Evolutionary conservation across 1,140 invertebrate genomes (phyloP), one percentile per base, ranked within the genome.

Genomic region (Steinernema khuongi): DNA sequence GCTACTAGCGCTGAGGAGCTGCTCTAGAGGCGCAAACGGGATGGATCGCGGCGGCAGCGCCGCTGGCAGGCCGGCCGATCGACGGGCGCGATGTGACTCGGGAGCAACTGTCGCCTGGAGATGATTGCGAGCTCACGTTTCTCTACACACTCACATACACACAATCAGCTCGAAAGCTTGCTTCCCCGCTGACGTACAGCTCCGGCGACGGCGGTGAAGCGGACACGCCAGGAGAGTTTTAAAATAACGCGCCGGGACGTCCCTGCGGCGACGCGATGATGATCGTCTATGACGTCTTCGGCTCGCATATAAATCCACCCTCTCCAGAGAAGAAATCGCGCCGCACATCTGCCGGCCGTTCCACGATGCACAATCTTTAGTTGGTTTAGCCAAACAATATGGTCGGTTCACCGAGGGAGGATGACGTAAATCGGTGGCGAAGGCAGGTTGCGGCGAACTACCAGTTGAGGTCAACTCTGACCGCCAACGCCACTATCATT

Each of bases 91-190:
- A 11, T n/a, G 7, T 41, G 7, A 7, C 36, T 41, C 36, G 36
- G 50, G 26, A 60, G 50, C 50, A 60, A 60, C 50, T 60, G 50
- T 60, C 50, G 50, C 4, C 50, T 4, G 50, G 4, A 11, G 50
- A 60, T 26, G 50, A 60, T 60, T 60, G 50, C 26, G 50, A 60
- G 50, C 50, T 60, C 50, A 60, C 50, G 50, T 60, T 60, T 60
- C 50, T 60, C 50, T 60, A 60, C 50, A 60, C 50, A 60, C 50
- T 60, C 50, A 60, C 50, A 60, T 60, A 60, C 50, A 60, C 50
- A 60, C 50, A 17, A 11, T n/a, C n/a, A n/a, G n/a, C n/a, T 11
- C 50, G 50, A 60, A 22, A 22, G 7, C n/a, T 41, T n/a, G 7
- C 36, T 41, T n/a, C 36, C n/a, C 36, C 36, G 36, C 36, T 41